phyloP scores from a whole-genome alignment of 92 coral and sea anemone genomes.

The Palythoa grandis region DNA sequence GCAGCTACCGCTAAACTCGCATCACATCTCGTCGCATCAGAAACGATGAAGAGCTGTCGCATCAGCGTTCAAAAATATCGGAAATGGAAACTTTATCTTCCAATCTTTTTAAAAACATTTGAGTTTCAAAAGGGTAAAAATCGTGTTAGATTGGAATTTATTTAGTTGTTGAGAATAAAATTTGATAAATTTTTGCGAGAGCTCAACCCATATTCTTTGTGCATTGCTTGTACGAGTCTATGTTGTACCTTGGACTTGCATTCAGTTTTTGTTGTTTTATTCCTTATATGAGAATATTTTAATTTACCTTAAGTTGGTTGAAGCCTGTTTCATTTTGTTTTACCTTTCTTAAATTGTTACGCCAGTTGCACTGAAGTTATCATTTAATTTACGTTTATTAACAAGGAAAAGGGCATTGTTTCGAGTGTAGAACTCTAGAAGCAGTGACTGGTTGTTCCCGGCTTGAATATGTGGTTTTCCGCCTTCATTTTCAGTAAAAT shows the following conservation, averaged over 20 bases:
- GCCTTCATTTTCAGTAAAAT: background rate
- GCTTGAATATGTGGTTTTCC: background rate
- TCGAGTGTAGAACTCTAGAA: constrained; percentile 1
- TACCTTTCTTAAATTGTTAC: background rate
- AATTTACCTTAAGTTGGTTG: constrained; percentile 5
- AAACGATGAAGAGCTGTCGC: constrained; percentile 14
- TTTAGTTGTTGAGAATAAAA: background rate
- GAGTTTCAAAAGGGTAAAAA: background rate
- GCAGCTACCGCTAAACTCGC: constrained; percentile 10
- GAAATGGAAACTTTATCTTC: constrained; percentile 15
- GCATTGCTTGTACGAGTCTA: background rate
- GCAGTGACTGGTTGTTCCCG: background rate
- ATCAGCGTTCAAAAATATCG: constrained; percentile 1
- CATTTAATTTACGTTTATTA: background rate
- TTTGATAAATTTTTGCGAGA: background rate
- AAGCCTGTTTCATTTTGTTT: constrained; percentile 42
- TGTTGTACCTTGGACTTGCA: constrained; percentile 19
- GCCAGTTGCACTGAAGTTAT: background rate
- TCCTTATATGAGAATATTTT: constrained; percentile 38
- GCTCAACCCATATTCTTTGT: background rate
- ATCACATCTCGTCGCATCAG: constrained; percentile 17
- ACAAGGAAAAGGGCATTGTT: constrained; percentile 35
- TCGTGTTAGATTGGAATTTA: background rate
- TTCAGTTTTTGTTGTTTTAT: constrained; percentile 21
- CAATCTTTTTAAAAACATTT: background rate